Percentiles rank a stretch among this genome's conserved stretches.
Evolutionary conservation across 2,113 vertebrate species (phyloP).

Genomic region (Choloepus hoffmanni): DNA sequence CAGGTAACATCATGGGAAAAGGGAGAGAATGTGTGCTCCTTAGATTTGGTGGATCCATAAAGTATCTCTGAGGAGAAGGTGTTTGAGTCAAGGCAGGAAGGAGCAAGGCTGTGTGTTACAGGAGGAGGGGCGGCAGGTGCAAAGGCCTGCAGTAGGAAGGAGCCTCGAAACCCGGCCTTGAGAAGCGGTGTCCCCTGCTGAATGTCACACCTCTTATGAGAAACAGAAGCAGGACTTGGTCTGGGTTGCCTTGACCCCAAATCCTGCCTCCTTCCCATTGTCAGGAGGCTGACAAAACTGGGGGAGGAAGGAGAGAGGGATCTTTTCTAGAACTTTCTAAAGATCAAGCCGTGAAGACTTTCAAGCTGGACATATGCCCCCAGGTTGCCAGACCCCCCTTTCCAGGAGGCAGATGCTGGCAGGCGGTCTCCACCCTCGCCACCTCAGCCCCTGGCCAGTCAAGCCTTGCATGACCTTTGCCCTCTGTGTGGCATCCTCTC

Average conservation of each 20-base stretch:
- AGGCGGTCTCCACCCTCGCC: too few relatives aligned
- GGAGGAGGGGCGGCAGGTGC: neutral
- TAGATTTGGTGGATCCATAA: neutral
- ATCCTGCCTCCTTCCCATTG: neutral
- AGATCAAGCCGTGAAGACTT: neutral
- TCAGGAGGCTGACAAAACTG: neutral
- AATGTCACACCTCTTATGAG: neutral
- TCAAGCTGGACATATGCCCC: neutral
- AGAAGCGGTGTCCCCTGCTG: neutral
- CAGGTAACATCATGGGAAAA: neutral
- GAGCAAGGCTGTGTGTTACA: neutral
- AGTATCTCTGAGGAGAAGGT: neutral
- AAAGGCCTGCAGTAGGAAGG: neutral
- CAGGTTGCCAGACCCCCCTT: neutral
- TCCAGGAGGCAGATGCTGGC: too few relatives aligned
- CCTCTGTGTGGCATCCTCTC: too few relatives aligned
- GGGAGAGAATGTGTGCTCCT: neutral
- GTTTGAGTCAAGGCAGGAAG: neutral
- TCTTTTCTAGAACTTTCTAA: neutral
- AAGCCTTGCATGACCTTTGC: neutral
- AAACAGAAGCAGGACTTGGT: neutral
- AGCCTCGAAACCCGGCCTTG: too few relatives aligned
- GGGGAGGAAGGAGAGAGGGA: too few relatives aligned
- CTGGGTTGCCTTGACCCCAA: neutral
- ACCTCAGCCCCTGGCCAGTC: too few relatives aligned